phyloP scores from a whole-genome alignment of 2,888 invertebrate species.

The Chrysolina haemoptera region DNA sequence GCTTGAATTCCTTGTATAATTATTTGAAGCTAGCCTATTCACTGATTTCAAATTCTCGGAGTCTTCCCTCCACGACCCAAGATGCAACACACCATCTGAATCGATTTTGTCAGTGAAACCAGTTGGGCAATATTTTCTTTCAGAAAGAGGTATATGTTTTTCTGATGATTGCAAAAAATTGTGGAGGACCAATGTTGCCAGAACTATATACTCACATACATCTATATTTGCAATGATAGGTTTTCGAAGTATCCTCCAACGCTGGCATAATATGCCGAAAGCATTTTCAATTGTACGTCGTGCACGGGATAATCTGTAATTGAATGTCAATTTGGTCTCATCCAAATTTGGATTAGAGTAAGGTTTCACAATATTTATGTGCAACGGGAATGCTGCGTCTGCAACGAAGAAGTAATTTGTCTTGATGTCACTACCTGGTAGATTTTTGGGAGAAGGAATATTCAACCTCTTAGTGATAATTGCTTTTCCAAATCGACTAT shows the following conservation, averaged over 20 bases:
- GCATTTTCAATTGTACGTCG: slow-evolving; percentile 24
- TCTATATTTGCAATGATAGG: slow-evolving; percentile 31
- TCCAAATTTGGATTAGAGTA: slow-evolving; percentile 30
- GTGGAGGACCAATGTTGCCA: slow-evolving; percentile 47
- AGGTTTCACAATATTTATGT: slow-evolving; percentile 34
- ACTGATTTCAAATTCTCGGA: slow-evolving; percentile 10
- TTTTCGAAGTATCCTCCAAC: slow-evolving; percentile 21
- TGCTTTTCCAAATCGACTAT: slow-evolving; percentile 29
- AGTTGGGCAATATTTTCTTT: slow-evolving; percentile 30
- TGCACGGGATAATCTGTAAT: slow-evolving; percentile 25
- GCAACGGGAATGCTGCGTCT: slow-evolving; percentile 42
- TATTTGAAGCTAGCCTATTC: slow-evolving; percentile 24
- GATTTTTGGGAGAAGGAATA: slow-evolving; percentile 6
- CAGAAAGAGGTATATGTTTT: slow-evolving; percentile 34
- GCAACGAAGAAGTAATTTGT: slow-evolving; percentile 36
- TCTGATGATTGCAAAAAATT: slow-evolving; percentile 49
- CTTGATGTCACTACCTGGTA: slow-evolving; percentile 24
- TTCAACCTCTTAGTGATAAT: slow-evolving; percentile 19
- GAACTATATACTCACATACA: slow-evolving; percentile 35
- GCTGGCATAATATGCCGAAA: slow-evolving; percentile 27
- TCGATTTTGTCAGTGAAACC: slow-evolving; percentile 20
- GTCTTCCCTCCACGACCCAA: slow-evolving; percentile 12
- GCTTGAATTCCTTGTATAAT: slow-evolving; percentile 10
- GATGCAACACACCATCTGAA: background rate
- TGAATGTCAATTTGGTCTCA: slow-evolving; percentile 27